These are phyloP conservation scores for Sphaerodactylus townsendi DNA, from an alignment of 2,113 vertebrate species.

Conservation along the genomic window DNA sequence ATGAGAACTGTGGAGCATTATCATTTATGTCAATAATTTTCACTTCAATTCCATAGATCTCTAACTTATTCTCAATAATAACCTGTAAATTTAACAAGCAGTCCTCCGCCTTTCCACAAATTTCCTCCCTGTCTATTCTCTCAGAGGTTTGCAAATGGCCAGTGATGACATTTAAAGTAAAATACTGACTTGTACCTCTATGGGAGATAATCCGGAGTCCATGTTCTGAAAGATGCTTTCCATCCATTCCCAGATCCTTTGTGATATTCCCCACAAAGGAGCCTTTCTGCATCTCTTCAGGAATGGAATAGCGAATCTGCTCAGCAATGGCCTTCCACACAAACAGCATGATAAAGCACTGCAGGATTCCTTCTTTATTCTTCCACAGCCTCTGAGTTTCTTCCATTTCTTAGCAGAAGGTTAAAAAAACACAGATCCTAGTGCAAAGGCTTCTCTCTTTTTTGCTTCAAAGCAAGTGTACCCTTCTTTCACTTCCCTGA, in stretches of 20 bases:
- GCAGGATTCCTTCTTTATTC: not conserved
- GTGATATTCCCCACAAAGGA: conserved; percentile 61
- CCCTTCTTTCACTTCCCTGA: not conserved
- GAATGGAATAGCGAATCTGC: conserved; percentile 50
- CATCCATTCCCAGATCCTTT: conserved; percentile 51
- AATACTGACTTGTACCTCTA: conserved; percentile 57
- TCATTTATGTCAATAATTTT: conserved; percentile 79
- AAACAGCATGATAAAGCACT: not conserved
- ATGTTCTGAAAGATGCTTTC: conserved; percentile 37
- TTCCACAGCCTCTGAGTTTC: not conserved
- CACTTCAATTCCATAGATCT: conserved; percentile 72
- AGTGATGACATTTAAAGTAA: conserved; percentile 67
- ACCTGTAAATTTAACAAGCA: conserved; percentile 77
- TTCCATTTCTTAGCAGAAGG: not conserved
- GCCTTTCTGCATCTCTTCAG: conserved; percentile 55
- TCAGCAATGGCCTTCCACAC: conserved; percentile 30
- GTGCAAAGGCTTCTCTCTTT: not conserved
- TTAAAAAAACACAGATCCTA: not conserved
- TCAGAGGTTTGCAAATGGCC: conserved; percentile 70
- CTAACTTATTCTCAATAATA: conserved; percentile 75
- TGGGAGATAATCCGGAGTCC: conserved; percentile 49
- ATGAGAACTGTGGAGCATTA: conserved; percentile 65
- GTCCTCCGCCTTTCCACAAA: conserved; percentile 65
- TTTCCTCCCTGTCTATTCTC: conserved; percentile 77
- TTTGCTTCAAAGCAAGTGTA: not conserved